These are phyloP conservation scores for Acanthis flammea DNA, from an alignment of 2,797 vertebrate species.

Conservation along the genomic window DNA sequence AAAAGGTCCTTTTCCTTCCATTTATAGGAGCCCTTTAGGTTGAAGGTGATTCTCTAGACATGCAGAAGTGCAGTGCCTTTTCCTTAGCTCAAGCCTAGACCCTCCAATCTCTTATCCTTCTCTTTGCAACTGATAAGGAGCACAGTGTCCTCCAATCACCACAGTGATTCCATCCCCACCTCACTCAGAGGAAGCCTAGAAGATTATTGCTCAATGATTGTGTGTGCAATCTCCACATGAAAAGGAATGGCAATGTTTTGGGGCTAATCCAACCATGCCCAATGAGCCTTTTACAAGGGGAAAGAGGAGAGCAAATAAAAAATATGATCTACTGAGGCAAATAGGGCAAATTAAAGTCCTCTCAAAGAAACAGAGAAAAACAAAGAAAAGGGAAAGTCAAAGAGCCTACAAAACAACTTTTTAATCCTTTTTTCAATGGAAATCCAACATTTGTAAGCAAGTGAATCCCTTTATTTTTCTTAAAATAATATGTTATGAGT, in stretches of 20 bases:
- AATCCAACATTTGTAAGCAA: background rate
- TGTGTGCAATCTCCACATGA: constrained; percentile 18
- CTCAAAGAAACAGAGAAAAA: background rate
- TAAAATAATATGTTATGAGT: background rate
- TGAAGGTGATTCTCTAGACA: background rate
- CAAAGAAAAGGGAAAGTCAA: background rate
- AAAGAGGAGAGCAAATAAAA: background rate
- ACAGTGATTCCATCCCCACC: background rate
- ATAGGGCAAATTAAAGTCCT: background rate
- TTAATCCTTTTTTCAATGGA: background rate
- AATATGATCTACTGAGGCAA: background rate
- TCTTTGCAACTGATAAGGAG: constrained; percentile 39
- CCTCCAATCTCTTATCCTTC: background rate
- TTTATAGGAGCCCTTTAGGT: background rate
- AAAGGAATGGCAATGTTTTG: constrained; percentile 36
- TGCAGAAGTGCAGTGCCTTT: background rate
- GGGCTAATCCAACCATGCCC: constrained; percentile 42
- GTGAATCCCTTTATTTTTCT: background rate
- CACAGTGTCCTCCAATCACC: constrained; percentile 28
- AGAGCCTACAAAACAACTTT: background rate
- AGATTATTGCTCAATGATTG: constrained; percentile 49
- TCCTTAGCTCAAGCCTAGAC: constrained; percentile 2
- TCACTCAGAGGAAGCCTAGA: constrained; percentile 44
- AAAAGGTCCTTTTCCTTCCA: background rate
- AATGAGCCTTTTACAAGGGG: background rate